Evolutionary conservation across 2,888 invertebrate genomes (phyloP).

Genomic region (Gastrophysa polygoni): DNA sequence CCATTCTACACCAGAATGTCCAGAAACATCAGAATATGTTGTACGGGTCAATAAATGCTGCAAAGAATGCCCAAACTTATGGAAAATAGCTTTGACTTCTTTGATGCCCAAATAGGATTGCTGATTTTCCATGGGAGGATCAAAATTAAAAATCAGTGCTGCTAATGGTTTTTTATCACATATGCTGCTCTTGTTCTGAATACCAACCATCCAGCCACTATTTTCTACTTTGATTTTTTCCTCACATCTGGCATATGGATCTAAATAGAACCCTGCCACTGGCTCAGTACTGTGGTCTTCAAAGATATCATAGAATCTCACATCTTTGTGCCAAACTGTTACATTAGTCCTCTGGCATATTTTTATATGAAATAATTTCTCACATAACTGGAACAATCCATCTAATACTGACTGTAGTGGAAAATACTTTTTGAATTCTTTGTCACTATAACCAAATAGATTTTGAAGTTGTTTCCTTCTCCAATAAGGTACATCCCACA

Average conservation of each 20-base stretch:
- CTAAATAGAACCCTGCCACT: slow-evolving; percentile 84
- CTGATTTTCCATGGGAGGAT: slow-evolving; percentile 69
- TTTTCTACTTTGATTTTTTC: slow-evolving; percentile 68
- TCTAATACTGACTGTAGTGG: slow-evolving; percentile 80
- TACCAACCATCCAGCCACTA: slow-evolving; percentile 79
- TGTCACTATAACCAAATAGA: slow-evolving; percentile 72
- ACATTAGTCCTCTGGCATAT: slow-evolving; percentile 71
- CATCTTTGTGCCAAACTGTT: slow-evolving; percentile 85
- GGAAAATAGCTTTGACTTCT: slow-evolving; percentile 78
- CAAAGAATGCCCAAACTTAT: slow-evolving; percentile 85
- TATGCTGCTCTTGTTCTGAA: slow-evolving; percentile 72
- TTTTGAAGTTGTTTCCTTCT: slow-evolving; percentile 74
- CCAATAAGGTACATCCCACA: slow-evolving; percentile 91
- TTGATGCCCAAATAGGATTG: slow-evolving; percentile 72
- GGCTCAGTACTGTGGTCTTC: slow-evolving; percentile 70
- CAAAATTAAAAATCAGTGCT: slow-evolving; percentile 84
- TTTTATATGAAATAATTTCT: slow-evolving; percentile 77
- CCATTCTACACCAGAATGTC: slow-evolving; percentile 89
- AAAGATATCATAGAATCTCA: slow-evolving; percentile 80
- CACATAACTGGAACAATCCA: slow-evolving; percentile 77
- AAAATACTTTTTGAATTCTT: slow-evolving; percentile 79
- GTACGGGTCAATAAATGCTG: slow-evolving; percentile 85
- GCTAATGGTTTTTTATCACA: slow-evolving; percentile 74
- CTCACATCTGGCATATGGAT: slow-evolving; percentile 74
- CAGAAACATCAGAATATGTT: slow-evolving; percentile 83